These are phyloP conservation scores for Cephus nigrinus DNA, from an alignment of 2,888 invertebrate species.

Conservation along the genomic window DNA sequence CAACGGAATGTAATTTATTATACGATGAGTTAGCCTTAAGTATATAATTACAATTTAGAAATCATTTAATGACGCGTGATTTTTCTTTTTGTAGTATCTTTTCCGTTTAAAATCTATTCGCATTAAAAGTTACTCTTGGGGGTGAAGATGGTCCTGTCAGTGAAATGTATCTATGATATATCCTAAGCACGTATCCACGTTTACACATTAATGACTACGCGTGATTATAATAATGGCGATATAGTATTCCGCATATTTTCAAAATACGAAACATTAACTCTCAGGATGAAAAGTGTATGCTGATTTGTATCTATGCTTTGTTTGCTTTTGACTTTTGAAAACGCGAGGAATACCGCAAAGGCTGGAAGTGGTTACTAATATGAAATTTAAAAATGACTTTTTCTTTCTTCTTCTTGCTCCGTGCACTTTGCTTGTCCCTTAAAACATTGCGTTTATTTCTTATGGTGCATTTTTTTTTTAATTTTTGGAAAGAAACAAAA, in stretches of 20 bases:
- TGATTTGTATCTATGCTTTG: background rate
- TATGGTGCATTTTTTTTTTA: too few species aligned
- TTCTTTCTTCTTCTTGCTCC: background rate
- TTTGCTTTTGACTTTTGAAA: background rate
- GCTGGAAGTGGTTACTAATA: slow-evolving; percentile 8
- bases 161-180: slow-evolving; percentile 3
- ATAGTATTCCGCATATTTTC: slow-evolving; percentile 1
- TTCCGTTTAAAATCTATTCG: background rate
- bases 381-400: slow-evolving; percentile 1
- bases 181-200: background rate
- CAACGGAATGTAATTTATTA: background rate
- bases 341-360: slow-evolving; percentile 11
- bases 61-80: background rate
- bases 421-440: background rate
- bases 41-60: background rate
- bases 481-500: background rate
- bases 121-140: background rate
- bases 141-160: slow-evolving; percentile 1
- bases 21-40: background rate
- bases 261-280: background rate
- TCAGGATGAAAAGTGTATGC: background rate
- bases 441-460: background rate
- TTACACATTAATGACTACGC: background rate
- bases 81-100: background rate
- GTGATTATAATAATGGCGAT: slow-evolving; percentile 7